A percentile compares a stretch with the other conserved stretches of the same genome.
Conservation (phyloP, 2,113 vertebrate species). For the Notarius quadriscutis region DNA sequence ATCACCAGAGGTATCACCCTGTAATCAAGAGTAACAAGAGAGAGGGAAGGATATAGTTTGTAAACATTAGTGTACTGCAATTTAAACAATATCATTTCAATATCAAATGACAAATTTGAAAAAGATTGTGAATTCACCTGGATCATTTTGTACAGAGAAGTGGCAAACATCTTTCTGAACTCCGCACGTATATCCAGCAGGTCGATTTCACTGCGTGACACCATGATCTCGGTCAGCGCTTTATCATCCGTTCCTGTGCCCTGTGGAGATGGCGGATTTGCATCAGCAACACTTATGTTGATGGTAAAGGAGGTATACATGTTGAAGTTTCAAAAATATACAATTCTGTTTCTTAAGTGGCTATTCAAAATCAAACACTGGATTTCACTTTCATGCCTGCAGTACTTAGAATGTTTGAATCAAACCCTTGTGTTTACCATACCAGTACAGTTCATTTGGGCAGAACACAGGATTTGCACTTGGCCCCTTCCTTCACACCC, state of each 20-base stretch:
- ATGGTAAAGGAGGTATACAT: background rate
- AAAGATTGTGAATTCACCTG: constrained; percentile 53
- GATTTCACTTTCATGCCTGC: background rate
- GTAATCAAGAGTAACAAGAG: constrained; percentile 11
- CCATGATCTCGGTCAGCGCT: constrained; percentile 88
- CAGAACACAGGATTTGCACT: background rate
- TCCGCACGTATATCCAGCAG: constrained; percentile 83
- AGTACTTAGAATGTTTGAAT: background rate
- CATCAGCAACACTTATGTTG: background rate
- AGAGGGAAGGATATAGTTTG: background rate
- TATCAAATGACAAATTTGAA: background rate
- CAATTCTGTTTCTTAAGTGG: background rate
- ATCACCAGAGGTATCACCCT: constrained; percentile 89
- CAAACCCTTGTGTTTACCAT: background rate
- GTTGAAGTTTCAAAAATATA: background rate
- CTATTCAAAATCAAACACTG: background rate
- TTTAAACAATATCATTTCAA: background rate
- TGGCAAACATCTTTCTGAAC: constrained; percentile 82
- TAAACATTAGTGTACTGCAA: background rate
- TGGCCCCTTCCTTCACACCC: background rate
- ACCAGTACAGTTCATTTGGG: background rate
- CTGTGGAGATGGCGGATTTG: constrained; percentile 61
- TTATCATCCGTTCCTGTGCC: constrained; percentile 89
- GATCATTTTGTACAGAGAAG: constrained; percentile 78
- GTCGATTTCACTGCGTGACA: constrained; percentile 87